These are phyloP conservation scores for Petrocephalus microphthalmus DNA, from an alignment of 2,113 vertebrate species.

Conservation along the genomic window DNA sequence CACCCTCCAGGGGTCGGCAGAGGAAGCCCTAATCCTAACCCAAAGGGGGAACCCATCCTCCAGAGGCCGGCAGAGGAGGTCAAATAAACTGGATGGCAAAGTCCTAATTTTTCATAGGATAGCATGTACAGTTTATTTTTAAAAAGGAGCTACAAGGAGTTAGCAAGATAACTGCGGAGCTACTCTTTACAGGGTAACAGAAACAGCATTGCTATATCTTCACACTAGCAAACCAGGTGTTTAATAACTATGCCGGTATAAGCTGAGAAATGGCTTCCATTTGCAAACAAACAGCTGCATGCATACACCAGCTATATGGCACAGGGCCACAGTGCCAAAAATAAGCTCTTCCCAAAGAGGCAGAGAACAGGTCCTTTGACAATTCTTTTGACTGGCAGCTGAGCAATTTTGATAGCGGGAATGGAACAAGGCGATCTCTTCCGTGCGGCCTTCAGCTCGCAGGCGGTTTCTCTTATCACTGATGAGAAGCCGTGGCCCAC, in stretches of 20 bases:
- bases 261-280: background rate
- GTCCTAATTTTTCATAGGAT: background rate
- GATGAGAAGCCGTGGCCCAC: conserved; percentile 48
- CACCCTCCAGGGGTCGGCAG: no score
- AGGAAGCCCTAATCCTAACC: no score
- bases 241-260: background rate
- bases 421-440: conserved; percentile 54
- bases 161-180: background rate
- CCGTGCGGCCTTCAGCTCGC: conserved; percentile 41
- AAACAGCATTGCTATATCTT: background rate
- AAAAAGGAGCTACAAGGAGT: background rate
- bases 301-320: background rate
- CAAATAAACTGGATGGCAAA: no score
- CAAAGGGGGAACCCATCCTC: no score
- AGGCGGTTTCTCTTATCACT: conserved; percentile 57
- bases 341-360: conserved; percentile 28
- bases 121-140: background rate
- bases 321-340: conserved; percentile 18
- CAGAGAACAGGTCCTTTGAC: conserved; percentile 38
- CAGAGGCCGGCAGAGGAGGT: no score
- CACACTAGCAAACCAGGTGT: background rate
- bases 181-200: background rate
- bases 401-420: conserved; percentile 53
- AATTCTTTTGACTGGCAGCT: conserved; percentile 61
- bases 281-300: background rate